Conservation (phyloP, 2,797 vertebrate genomes). For the Astyanax mexicanus region DNA sequence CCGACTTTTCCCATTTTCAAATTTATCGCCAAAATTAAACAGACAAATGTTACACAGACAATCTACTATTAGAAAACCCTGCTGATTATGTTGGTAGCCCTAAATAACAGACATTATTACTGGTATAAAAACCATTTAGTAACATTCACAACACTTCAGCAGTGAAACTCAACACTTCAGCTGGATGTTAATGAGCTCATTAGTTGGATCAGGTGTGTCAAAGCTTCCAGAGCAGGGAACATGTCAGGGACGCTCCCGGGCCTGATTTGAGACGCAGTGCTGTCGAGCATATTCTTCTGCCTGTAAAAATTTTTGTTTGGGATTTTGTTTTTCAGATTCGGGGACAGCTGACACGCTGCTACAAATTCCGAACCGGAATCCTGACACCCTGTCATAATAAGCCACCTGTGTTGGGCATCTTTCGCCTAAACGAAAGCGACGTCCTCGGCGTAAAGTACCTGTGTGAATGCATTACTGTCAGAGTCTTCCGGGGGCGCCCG, state of each 20-base stretch:
- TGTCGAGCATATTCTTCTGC: background rate
- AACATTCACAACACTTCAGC: no score
- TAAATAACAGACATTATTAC: no score
- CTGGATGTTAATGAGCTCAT: background rate
- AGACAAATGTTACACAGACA: no score
- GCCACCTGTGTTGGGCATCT: slow-evolving; percentile 46
- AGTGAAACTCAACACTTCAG: no score
- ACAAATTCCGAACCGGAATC: slow-evolving; percentile 36
- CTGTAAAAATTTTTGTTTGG: slow-evolving; percentile 4
- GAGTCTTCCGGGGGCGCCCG: slow-evolving; percentile 14
- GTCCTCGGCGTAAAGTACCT: slow-evolving; percentile 34
- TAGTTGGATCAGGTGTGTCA: background rate
- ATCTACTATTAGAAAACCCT: no score
- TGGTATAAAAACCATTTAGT: no score
- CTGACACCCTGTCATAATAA: slow-evolving; percentile 46
- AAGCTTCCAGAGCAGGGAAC: background rate
- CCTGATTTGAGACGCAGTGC: background rate
- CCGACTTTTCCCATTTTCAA: no score
- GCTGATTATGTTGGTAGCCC: no score
- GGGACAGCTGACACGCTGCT: slow-evolving; percentile 34
- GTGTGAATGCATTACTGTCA: slow-evolving; percentile 54
- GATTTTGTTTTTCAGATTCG: slow-evolving; percentile 35
- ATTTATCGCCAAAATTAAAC: no score
- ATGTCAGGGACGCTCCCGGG: background rate
- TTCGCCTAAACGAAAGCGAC: slow-evolving; percentile 44